Evolutionary conservation across 2,797 vertebrate genomes (phyloP).

Genomic region (Sebastes taczanowskii): DNA sequence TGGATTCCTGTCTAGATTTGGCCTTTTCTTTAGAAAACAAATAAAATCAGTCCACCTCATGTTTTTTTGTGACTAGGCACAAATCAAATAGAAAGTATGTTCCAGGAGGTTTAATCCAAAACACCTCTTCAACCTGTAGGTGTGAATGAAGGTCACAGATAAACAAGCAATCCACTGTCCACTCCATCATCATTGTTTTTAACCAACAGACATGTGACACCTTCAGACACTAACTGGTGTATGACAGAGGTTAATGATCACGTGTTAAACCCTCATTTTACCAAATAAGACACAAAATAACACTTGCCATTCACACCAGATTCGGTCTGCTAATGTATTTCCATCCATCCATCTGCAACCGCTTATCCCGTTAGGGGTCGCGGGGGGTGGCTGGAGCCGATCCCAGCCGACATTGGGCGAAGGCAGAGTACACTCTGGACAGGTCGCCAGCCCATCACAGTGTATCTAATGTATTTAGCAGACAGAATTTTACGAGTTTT

Average conservation of each 20-base stretch:
- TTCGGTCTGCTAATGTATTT: too few relatives aligned
- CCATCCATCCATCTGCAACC: too few relatives aligned
- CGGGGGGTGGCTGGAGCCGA: too few relatives aligned
- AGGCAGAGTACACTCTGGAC: too few relatives aligned
- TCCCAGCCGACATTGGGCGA: too few relatives aligned
- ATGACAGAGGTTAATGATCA: neutral
- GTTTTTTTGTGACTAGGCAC: neutral
- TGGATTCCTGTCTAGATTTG: neutral
- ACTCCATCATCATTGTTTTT: neutral
- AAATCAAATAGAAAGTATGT: neutral
- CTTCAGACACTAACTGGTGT: neutral
- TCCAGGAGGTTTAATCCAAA: conserved; percentile 6
- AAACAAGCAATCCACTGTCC: conserved; percentile 14
- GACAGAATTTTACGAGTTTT: neutral
- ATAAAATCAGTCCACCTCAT: neutral
- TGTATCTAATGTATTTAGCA: neutral
- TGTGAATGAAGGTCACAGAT: conserved; percentile 27
- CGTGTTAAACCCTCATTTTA: neutral
- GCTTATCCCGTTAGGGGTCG: too few relatives aligned
- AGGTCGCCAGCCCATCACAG: too few relatives aligned
- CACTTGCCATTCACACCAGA: neutral
- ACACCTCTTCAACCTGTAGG: conserved; percentile 20
- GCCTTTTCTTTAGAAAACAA: neutral
- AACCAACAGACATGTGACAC: neutral
- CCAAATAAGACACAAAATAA: neutral